Evolutionary conservation across 2,888 invertebrate genomes (phyloP).

Genomic region (Drosophila mettleri): DNA sequence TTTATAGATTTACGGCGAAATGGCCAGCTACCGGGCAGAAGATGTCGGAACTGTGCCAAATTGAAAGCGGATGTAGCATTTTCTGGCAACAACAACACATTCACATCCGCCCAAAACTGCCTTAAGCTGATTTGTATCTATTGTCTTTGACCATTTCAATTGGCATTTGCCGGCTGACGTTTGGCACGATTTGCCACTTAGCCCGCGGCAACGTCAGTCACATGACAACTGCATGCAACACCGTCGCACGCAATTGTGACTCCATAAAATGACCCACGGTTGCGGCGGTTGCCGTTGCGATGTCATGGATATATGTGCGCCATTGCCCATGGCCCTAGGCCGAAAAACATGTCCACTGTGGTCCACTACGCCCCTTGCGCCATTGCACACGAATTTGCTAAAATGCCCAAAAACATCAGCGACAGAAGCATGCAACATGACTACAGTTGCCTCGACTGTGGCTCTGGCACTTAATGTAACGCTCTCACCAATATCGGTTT

Average conservation of each 20-base stretch:
- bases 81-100: constrained; percentile 31
- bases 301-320: constrained; percentile 54
- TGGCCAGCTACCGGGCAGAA: constrained; percentile 21
- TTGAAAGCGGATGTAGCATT: constrained; percentile 49
- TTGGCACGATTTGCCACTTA: constrained; percentile 20
- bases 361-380: not conserved
- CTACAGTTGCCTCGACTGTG: constrained; percentile 18
- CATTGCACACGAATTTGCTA: constrained; percentile 63
- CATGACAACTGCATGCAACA: constrained; percentile 61
- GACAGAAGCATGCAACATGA: constrained; percentile 37
- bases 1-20: constrained; percentile 27
- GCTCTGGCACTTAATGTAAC: constrained; percentile 66
- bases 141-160: constrained; percentile 34
- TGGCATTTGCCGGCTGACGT: constrained; percentile 12
- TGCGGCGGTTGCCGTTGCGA: constrained; percentile 2
- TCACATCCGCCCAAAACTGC: constrained; percentile 24
- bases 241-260: constrained; percentile 40
- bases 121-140: constrained; percentile 50
- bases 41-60: constrained; percentile 45
- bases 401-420: constrained; percentile 59
- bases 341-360: constrained; percentile 26
- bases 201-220: constrained; percentile 36
- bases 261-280: constrained; percentile 51
- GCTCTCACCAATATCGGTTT: constrained; percentile 31
- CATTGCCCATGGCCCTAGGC: constrained; percentile 22